Evolutionary conservation across 2,888 invertebrate species (phyloP), one percentile per base, ranked within the genome.

Genomic region (Euphydryas editha): DNA sequence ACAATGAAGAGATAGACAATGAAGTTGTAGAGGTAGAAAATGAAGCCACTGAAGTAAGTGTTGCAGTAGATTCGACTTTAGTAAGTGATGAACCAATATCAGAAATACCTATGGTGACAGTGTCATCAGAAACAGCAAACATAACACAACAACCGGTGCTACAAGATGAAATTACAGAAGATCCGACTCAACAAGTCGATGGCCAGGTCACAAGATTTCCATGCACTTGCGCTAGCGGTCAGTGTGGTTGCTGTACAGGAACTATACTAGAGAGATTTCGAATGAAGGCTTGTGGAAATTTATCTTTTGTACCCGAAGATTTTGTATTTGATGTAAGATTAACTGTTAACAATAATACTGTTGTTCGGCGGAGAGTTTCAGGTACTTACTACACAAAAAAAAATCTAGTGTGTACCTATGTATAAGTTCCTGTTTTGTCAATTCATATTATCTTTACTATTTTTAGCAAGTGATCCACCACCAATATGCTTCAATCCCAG

Each of bases 291-390:
- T 97, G 97, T 82, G 94, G 96, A 49, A 96, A 97, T 79, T 92
- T 97, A 24, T 94, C 95, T 13, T 97, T 97, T 80, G 93, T 95
- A 20, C 96, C 97, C 0, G 97, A 97, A 75, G 97, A 97, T 73
- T 97, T 97, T 81, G 95, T 96, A 36, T 95, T 97, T 80, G 96
- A 96, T 68, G 93, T 96, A 24, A 94, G 94, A 73, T 88, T 97
- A 82, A 93, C 93, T 61, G 94, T 97, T 77, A 97, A 97, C 76
- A 95, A 96, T 73, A 94, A 94, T 67, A 94, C 96, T 18, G 92
- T 97, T 68, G 95, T 95, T 73, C 94, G 95, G 58, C 94, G 95
- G 68, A 94, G 95, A 75, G 93, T 97, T 65, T 96, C 97, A 75
- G 97, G 97, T 94, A 94, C 30, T 30, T 94, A 94, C 30, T 30